Percentiles rank a stretch among this genome's conserved stretches.
Evolutionary conservation across 2,113 vertebrate species (phyloP).

Genomic region (Poeciliopsis occidentalis): DNA sequence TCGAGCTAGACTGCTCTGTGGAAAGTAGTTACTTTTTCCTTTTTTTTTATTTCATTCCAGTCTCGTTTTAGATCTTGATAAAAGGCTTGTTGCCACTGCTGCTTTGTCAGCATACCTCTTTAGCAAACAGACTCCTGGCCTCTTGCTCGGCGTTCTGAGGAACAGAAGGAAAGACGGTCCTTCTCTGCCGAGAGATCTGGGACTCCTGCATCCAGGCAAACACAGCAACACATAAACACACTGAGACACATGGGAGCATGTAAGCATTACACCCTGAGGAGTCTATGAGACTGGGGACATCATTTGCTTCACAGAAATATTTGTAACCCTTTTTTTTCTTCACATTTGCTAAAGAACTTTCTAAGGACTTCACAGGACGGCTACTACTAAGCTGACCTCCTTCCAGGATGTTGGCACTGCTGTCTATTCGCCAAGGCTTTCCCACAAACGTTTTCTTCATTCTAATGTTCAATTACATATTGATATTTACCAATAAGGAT

Average conservation of each 20-base stretch:
- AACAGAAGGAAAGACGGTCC: slow-evolving; percentile 88
- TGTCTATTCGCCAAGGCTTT: neutral
- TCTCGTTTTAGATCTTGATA: neutral
- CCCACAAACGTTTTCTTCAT: neutral
- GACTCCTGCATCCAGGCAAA: slow-evolving; percentile 79
- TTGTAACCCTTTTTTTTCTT: neutral
- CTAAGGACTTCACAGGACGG: neutral
- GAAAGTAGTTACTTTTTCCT: no score
- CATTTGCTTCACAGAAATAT: neutral
- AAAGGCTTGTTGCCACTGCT: neutral
- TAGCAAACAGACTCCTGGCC: slow-evolving; percentile 93
- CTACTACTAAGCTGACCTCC: neutral
- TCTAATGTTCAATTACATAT: neutral
- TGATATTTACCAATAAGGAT: neutral
- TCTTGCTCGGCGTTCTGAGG: slow-evolving; percentile 91
- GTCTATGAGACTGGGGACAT: neutral
- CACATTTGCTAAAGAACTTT: neutral
- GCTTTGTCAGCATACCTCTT: slow-evolving; percentile 84
- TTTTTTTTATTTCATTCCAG: no score
- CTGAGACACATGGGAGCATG: neutral
- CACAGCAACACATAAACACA: neutral
- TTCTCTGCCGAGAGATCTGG: slow-evolving; percentile 85
- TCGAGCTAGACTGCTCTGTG: neutral
- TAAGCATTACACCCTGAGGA: neutral
- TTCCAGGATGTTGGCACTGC: neutral